These are phyloP conservation scores for Drosophila simulans DNA, from an alignment of 1,140 invertebrate genomes.

Conservation along the genomic window DNA sequence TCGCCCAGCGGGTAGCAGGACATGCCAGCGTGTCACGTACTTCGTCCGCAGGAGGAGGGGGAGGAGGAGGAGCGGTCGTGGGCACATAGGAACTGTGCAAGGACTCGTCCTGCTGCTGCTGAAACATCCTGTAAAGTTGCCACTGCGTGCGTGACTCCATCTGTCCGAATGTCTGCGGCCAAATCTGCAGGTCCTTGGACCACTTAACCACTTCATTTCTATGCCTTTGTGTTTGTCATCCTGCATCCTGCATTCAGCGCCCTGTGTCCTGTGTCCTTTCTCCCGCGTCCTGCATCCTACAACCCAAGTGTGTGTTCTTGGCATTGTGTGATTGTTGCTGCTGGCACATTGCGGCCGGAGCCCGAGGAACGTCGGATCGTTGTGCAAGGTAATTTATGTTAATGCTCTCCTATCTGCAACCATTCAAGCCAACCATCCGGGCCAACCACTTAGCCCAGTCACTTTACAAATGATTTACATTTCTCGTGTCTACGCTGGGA, in stretches of 20 bases:
- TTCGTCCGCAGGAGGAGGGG: slow-evolving; percentile 40
- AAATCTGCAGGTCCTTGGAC: slow-evolving; percentile 48
- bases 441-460: slow-evolving; percentile 55
- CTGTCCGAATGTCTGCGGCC: slow-evolving; percentile 30
- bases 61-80: background rate
- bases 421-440: slow-evolving; percentile 37
- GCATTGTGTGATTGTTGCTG: slow-evolving; percentile 52
- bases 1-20: slow-evolving; percentile 32
- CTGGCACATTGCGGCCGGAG: slow-evolving; percentile 45
- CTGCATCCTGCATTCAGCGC: slow-evolving; percentile 42
- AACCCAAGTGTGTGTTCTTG: slow-evolving; percentile 17
- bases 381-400: slow-evolving; percentile 79
- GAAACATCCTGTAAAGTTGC: slow-evolving; percentile 76
- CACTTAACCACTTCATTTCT: slow-evolving; percentile 81
- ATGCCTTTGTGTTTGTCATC: slow-evolving; percentile 63
- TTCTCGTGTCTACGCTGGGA: slow-evolving; percentile 40
- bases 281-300: slow-evolving; percentile 1
- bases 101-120: slow-evolving; percentile 75
- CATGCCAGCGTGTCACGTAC: slow-evolving; percentile 72
- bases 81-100: slow-evolving; percentile 74
- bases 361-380: slow-evolving; percentile 43
- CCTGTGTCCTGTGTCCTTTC: slow-evolving; percentile 17
- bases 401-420: slow-evolving; percentile 63
- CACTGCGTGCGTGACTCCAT: slow-evolving; percentile 49
- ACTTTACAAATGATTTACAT: slow-evolving; percentile 81